A percentile compares a stretch with the other conserved stretches of the same genome.
Conservation (phyloP, 2,797 vertebrate species). For the Fringilla coelebs region DNA sequence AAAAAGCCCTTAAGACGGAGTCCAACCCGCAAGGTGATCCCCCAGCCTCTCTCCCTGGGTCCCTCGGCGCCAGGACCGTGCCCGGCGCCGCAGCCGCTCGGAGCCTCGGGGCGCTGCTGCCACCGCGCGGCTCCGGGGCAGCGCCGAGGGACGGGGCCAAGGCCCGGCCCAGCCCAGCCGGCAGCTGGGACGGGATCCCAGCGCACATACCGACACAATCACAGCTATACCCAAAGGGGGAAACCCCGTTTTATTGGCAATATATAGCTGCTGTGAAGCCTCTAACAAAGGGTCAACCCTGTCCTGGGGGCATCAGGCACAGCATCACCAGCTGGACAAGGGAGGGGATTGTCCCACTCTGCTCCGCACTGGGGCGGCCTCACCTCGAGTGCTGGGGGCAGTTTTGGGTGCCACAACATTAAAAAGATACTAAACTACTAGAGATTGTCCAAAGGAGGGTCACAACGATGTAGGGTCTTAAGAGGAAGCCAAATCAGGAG, state of each 20-base stretch:
- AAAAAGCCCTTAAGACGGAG: accelerated
- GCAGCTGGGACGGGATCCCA: background rate
- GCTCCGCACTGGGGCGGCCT: accelerated
- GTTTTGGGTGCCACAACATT: background rate
- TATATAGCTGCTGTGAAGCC: background rate
- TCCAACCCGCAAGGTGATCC: accelerated
- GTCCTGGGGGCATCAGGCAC: background rate
- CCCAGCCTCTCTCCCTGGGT: accelerated
- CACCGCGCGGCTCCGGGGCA: background rate
- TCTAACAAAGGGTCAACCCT: background rate
- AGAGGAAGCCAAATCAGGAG: background rate
- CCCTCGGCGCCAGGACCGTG: accelerated
- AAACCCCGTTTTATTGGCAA: background rate
- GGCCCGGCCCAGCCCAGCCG: too few species aligned
- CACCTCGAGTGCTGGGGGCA: accelerated
- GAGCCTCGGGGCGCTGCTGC: background rate
- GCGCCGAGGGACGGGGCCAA: background rate
- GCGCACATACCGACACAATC: accelerated
- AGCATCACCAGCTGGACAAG: accelerated
- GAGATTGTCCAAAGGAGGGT: background rate
- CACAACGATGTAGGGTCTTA: too few species aligned
- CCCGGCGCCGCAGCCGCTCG: accelerated
- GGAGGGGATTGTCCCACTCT: background rate
- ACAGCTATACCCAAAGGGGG: background rate
- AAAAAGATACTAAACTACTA: background rate